phyloP scores from a whole-genome alignment of 1,140 invertebrate genomes.

The Meloidogyne floridensis region DNA sequence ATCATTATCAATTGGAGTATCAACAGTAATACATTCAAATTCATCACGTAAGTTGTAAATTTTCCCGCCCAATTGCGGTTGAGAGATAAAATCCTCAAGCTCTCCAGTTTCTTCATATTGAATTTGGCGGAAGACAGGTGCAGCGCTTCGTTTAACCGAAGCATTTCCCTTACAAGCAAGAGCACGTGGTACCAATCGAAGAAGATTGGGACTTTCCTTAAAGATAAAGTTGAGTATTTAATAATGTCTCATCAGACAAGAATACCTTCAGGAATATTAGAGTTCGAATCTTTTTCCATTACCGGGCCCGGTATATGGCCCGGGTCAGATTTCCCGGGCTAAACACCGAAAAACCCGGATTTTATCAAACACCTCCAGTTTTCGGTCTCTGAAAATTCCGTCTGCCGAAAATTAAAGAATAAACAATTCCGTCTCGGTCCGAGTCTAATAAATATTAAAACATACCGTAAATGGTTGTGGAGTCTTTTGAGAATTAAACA shows the following conservation, averaged over 20 bases:
- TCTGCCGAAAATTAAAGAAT: too few species aligned
- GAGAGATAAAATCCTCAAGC: not conserved
- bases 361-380: too few species aligned
- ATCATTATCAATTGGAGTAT: not conserved
- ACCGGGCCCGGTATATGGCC: too few species aligned
- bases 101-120: not conserved
- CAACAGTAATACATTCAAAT: not conserved
- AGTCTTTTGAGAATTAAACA: not conserved
- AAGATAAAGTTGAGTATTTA: not conserved
- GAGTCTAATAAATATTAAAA: not conserved
- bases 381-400: too few species aligned
- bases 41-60: not conserved
- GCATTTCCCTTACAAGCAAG: not conserved
- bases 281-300: too few species aligned
- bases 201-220: conserved; percentile 1
- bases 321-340: too few species aligned
- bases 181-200: not conserved
- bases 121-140: not conserved
- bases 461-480: not conserved
- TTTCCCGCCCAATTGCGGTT: not conserved
- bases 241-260: too few species aligned
- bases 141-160: not conserved
- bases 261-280: too few species aligned
- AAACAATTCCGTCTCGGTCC: too few species aligned
- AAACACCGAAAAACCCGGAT: too few species aligned